phyloP scores from a whole-genome alignment of 2,888 invertebrate species.

The Crossocerus cetratus region DNA sequence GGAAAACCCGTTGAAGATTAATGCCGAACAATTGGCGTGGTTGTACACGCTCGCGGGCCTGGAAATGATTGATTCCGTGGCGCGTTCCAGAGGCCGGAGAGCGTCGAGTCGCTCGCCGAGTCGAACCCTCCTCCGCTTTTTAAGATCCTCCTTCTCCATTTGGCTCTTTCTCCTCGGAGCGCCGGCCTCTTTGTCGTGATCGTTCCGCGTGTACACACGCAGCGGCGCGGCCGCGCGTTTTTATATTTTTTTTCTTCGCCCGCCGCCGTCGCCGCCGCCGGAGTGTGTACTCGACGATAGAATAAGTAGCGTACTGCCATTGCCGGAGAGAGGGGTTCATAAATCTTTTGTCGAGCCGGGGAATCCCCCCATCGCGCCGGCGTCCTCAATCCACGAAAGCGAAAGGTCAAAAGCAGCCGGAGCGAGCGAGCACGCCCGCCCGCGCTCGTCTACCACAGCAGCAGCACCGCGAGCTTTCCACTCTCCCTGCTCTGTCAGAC shows the following conservation, averaged over 20 bases:
- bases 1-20: constrained; percentile 20
- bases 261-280: constrained; percentile 35
- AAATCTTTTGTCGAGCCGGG: constrained; percentile 64
- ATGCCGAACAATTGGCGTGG: constrained; percentile 31
- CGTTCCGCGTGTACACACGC: constrained; percentile 53
- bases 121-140: constrained; percentile 22
- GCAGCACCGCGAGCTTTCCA: too few relatives aligned
- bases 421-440: neutral
- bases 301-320: constrained; percentile 65
- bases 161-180: too few relatives aligned
- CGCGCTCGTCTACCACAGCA: too few relatives aligned
- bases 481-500: too few relatives aligned
- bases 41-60: constrained; percentile 26
- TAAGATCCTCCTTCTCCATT: constrained; percentile 27
- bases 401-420: constrained; percentile 57
- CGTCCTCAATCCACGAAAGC: constrained; percentile 49
- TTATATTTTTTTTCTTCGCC: too few relatives aligned
- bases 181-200: constrained; percentile 49
- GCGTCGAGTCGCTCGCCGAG: too few relatives aligned
- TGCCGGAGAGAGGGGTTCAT: constrained; percentile 58
- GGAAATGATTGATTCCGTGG: constrained; percentile 51
- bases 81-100: constrained; percentile 6
- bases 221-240: constrained; percentile 50
- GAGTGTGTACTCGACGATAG: constrained; percentile 59
- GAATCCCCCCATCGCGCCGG: constrained; percentile 42